These are phyloP conservation scores for Eretmochelys imbricata DNA, from an alignment of 2,113 vertebrate genomes.

Conservation along the genomic window DNA sequence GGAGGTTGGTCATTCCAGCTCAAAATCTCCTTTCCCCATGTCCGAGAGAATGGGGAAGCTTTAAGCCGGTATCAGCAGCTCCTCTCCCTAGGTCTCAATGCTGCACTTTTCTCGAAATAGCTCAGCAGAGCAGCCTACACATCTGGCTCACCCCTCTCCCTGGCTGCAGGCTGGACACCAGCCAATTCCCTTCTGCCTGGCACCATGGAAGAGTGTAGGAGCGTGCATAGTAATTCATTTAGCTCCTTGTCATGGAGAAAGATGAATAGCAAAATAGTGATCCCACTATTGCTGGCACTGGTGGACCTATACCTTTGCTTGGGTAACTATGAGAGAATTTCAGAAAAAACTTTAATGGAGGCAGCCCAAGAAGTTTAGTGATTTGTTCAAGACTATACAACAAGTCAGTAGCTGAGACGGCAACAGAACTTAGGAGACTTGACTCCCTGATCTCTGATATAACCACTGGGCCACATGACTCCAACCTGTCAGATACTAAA, in stretches of 20 bases:
- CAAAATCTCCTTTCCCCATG: not conserved
- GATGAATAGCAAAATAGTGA: not conserved
- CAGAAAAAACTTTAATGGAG: not conserved
- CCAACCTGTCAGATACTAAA: not conserved
- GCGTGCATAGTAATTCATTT: not conserved
- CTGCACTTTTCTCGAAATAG: not conserved
- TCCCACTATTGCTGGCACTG: not conserved
- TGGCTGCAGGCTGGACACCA: not conserved
- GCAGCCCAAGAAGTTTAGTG: not conserved
- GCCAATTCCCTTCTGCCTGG: not conserved
- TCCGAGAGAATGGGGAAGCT: not conserved
- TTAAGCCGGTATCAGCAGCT: not conserved
- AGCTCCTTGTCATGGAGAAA: not conserved
- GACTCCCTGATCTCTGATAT: not conserved
- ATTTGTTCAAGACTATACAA: fast-evolving
- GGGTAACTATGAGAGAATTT: not conserved
- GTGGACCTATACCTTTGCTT: not conserved
- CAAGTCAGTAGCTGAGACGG: not conserved
- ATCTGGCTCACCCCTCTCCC: not conserved
- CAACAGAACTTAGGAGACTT: not conserved
- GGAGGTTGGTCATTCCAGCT: not conserved
- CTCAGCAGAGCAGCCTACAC: not conserved
- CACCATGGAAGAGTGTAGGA: not conserved
- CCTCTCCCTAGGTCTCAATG: not conserved
- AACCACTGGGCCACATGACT: not conserved